Evolutionary conservation across 1,140 invertebrate genomes (phyloP), one percentile per base, ranked within the genome.

Genomic region (Aphis craccivora): DNA sequence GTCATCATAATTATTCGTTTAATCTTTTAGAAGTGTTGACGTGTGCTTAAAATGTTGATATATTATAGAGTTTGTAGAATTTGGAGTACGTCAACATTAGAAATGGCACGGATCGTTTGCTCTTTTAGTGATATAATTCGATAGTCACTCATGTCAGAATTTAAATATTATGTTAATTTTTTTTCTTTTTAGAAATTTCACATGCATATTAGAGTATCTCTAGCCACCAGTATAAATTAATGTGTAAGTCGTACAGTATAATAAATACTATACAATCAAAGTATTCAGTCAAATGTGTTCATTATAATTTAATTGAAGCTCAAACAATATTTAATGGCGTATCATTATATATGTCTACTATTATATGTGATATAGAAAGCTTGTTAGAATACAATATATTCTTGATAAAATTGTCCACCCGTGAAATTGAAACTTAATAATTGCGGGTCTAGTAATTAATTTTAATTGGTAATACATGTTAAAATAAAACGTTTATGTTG

Each of bases 21-120:
- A 76, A 76, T 76, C 60, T 76, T 76, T 76, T n/a, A 76, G 60
- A 76, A 76, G 60, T 20, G 60, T 76, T n/a, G 60, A 76, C n/a
- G 60, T 5, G 60, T 14, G 60, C 60, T 67, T 76, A 35, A n/a
- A 18, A n/a, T 76, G 18, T 76, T 76, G 14, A n/a, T n/a, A n/a
- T 76, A 76, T 18, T 18, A n/a, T 67, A 14, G 60, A 35, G 14
- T 76, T 76, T n/a, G 60, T n/a, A n/a, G n/a, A 76, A 20, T 76
- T n/a, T 4, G n/a, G 14, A 76, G 60, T 5, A 5, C 30, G n/a
- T 76, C 60, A 76, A 67, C 9, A 67, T 67, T 30, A 76, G 14
- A 76, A 76, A 76, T 76, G n/a, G n/a, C 60, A 76, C n/a, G n/a
- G 30, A n/a, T 20, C 18, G 30, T 76, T 76, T n/a, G 60, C 18